Evolutionary conservation across 2,113 vertebrate genomes (phyloP).

Genomic region (Macroglossus sobrinus): DNA sequence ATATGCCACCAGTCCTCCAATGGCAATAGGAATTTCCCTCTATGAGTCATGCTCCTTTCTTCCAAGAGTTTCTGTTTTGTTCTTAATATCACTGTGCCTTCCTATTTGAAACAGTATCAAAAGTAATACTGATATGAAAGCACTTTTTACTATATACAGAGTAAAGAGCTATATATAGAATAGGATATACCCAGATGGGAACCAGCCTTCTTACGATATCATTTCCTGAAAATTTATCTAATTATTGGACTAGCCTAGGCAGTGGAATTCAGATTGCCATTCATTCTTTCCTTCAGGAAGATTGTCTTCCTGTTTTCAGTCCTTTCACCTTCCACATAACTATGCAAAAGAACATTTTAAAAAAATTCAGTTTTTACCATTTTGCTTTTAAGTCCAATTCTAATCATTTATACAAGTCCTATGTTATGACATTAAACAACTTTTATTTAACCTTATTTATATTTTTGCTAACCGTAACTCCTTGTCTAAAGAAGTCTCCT

Average conservation of each 20-base stretch:
- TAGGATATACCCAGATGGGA: background rate
- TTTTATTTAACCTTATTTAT: constrained; percentile 19
- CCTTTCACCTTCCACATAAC: background rate
- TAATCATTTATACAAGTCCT: background rate
- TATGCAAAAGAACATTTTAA: background rate
- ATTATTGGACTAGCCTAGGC: background rate
- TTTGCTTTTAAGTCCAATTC: background rate
- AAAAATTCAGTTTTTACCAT: background rate
- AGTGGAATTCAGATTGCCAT: background rate
- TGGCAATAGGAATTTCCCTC: constrained; percentile 59
- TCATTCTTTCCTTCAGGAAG: background rate
- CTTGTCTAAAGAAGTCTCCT: background rate
- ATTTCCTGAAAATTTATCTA: constrained; percentile 27
- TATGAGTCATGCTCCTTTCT: constrained; percentile 43
- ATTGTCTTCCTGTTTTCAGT: background rate
- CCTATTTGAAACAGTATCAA: background rate
- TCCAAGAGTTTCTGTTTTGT: constrained; percentile 54
- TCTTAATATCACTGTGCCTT: background rate
- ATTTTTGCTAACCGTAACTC: background rate
- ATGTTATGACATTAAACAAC: background rate
- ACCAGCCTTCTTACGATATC: background rate
- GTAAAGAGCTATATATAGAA: background rate
- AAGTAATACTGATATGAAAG: constrained; percentile 29
- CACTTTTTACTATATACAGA: background rate
- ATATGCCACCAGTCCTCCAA: background rate